Base-by-base conservation (phyloP, 2,113 vertebrate genomes). In the Lasiurus borealis region DNA sequence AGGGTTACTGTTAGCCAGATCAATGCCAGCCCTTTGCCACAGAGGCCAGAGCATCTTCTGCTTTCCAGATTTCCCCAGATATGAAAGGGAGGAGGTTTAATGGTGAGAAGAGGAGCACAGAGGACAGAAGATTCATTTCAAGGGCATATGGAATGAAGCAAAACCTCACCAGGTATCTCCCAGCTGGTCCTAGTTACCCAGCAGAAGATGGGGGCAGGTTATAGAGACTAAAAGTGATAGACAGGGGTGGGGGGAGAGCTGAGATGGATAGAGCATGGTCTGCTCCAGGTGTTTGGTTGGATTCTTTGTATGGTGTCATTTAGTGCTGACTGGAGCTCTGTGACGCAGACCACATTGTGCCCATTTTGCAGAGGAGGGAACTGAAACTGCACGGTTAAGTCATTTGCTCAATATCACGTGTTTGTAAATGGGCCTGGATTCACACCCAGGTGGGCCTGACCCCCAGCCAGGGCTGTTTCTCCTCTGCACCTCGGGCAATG, bases 31-130 rank as follows among this genome's bases (percentile, higher is more conserved):
- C 40, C 72, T 90, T 88, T 81, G 57, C 90, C 62, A 66, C 4
- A 44, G 81, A 93, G 84, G n/a, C 71, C 59, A 57, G 76, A 75
- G 34, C 36, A 29, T 76, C 69, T 92, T 97, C 95, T 97, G 97
- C 88, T 95, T 86, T 96, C 97, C 95, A 97, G 96, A 97, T 95
- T 97, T 95, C 94, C 96, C 93, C 59, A 23, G 36, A 96, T 92
- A 97, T 97, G 95, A 97, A 97, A 97, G 96, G 82, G 82, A 90
- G 81, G 31, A 10, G 52, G 71, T 88, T 95, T 87, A 94, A 80
- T 85, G 59, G 78, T 81, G 80, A 93, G 92, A 94, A 93, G 89
- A 94, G 89, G 85, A 82, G 44, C 44, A 19, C 3, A n/a, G 93
- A 81, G 73, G 90, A 59, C 19, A 59, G 87, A 94, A 96, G 92